Evolutionary conservation across 2,797 vertebrate genomes (phyloP).

Genomic region (Diceros bicornis): DNA sequence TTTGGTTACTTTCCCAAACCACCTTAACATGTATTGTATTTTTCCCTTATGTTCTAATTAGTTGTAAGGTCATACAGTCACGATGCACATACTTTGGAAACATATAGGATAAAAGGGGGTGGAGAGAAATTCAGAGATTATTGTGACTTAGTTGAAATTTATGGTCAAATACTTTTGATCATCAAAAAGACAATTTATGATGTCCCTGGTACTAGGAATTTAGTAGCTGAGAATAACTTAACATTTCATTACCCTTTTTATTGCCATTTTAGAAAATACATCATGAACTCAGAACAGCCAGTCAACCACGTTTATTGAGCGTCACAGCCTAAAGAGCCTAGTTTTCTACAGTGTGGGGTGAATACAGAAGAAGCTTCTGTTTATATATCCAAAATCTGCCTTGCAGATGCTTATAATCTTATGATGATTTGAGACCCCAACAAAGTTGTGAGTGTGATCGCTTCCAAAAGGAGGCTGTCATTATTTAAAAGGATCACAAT

Average conservation of each 20-base stretch:
- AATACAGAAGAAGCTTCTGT: neutral
- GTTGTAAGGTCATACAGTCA: constrained; percentile 33
- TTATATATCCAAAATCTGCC: neutral
- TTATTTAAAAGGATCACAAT: constrained; percentile 23
- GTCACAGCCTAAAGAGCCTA: neutral
- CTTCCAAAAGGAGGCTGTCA: neutral
- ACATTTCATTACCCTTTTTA: constrained; percentile 79
- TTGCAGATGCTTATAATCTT: neutral
- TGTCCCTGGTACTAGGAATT: constrained; percentile 56
- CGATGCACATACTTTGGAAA: constrained; percentile 13
- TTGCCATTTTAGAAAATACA: constrained; percentile 67
- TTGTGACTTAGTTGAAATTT: constrained; percentile 62
- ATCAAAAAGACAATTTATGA: constrained; percentile 68
- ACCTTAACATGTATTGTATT: neutral
- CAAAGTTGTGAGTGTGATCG: neutral
- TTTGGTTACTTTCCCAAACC: neutral
- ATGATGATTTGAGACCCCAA: neutral
- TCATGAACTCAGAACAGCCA: constrained; percentile 69
- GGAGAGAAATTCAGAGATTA: constrained; percentile 45
- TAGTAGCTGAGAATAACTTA: constrained; percentile 75
- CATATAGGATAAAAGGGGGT: neutral
- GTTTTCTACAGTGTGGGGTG: neutral
- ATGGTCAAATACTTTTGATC: constrained; percentile 71
- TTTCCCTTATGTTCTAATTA: constrained; percentile 8
- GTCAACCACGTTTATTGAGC: constrained; percentile 17